Base-by-base conservation (phyloP, 2,888 invertebrate species). In the Tetragnatha montana region DNA sequence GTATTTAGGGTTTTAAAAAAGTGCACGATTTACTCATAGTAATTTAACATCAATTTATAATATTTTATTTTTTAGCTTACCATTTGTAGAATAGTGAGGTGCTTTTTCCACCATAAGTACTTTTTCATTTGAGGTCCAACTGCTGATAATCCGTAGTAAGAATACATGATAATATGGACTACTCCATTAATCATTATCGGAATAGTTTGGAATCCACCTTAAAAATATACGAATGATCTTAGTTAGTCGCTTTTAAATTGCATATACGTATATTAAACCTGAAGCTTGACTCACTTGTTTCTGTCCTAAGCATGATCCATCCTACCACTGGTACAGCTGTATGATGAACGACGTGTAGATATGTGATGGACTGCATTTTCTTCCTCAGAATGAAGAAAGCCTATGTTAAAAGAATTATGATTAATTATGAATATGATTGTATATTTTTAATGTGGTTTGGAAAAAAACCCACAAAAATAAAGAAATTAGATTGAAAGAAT, bases 81-180 rank as follows among this genome's bases (percentile, higher is more conserved):
- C 89, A 89, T 89, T 47, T 89, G 89, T 6, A 89, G 12, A 12
- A 92, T 92, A 8, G 94, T 94, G 93, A 94, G 93, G 92, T 94
- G 94, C 81, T 93, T 93, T 92, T 94, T 94, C 94, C 94, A 94
- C 94, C 94, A 94, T 60, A 94, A 92, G 91, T 93, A 94, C 91
- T 94, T 93, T 90, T 93, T 93, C 92, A 93, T 94, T 21, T 92
- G 91, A 12, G 94, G 94, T 21, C 94, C 94, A 47, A 94, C 90
- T 51, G 94, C 94, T 4, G 94, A 92, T 92, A 94, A 82, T 0
- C 93, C 94, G 90, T 94, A 94, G 92, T 94, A 94, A 8, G 93
- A 93, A 91, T 94, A 94, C 94, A 94, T 94, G 86, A 94, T 91
- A 69, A 94, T 92, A 91, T 94, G 94, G 50, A 94, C 94, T 89